Evolutionary conservation across 2,888 invertebrate species (phyloP), one percentile per base, ranked within the genome.

Genomic region (Erebia palarica): DNA sequence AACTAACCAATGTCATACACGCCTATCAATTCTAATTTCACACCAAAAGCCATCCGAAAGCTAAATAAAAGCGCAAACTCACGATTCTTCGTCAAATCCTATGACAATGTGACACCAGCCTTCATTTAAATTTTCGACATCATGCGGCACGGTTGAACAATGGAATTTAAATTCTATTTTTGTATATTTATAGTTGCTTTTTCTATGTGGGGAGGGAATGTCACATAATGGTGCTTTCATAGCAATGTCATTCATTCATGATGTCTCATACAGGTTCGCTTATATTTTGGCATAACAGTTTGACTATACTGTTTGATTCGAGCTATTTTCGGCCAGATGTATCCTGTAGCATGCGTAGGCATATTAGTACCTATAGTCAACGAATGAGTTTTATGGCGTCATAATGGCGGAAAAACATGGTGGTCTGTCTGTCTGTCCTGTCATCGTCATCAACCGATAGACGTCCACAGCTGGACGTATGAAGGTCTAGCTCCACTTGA

Each of bases 101-200:
- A 53, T 68, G 68, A 68, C 68, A 68, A 51, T 49, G 44, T 68
- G 61, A 68, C 60, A 53, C 42, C 53, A 61, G 60, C 67, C 11
- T 60, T 51, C 47, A 58, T 47, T 66, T 66, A 42, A 18, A 58
- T 66, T 66, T 57, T 58, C 57, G 21, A 14, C 58, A 58, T 58
- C n/a, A 42, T 42, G 16, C 18, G 16, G 11, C 44, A 47, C 42
- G 11, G 44, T 16, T 9, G 18, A 10, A 49, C 47, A 21, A 49
- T 49, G 7, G 9, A 63, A 63, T 49, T 1, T 47, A 9, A 11
- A 49, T 47, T 49, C 14, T 63, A 47, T 21, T 0, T 9, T 0
- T 2, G 5, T 21, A 11, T 1, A 21, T 7, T 13, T 47, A 21
- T 8, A 63, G 63, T 49, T 49, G 10, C 47, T 21, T n/a, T 63